These are phyloP conservation scores for Eustalomyia histrio DNA, from an alignment of 2,888 invertebrate genomes.

Conservation along the genomic window DNA sequence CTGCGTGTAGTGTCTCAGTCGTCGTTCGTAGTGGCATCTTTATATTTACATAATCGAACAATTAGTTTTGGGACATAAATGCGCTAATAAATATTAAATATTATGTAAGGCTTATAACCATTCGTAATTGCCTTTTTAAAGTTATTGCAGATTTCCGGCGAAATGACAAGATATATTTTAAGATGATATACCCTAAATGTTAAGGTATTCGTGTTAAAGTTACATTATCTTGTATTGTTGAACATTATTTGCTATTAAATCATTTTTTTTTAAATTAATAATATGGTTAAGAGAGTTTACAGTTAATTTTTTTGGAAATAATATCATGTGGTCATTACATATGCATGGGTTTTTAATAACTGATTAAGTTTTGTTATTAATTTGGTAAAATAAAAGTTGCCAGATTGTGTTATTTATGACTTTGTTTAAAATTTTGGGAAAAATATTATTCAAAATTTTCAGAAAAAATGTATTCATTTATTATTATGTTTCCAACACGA, in stretches of 20 bases:
- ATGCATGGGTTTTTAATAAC: conserved; percentile 5
- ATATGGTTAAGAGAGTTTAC: not conserved
- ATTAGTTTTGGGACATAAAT: conserved; percentile 43
- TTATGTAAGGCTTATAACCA: conserved; percentile 17
- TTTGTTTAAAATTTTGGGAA: too few relatives aligned
- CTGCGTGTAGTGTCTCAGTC: not conserved
- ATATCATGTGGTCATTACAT: conserved; percentile 5
- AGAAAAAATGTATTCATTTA: too few relatives aligned
- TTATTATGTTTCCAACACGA: too few relatives aligned
- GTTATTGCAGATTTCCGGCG: conserved; percentile 46
- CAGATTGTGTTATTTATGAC: not conserved
- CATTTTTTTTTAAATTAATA: conserved; percentile 4
- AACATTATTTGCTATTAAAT: conserved; percentile 21
- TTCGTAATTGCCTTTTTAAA: conserved; percentile 12
- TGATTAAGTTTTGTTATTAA: not conserved
- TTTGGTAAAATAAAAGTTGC: not conserved
- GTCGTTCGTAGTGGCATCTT: conserved; percentile 24
- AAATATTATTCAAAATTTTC: too few relatives aligned
- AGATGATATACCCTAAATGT: conserved; percentile 17
- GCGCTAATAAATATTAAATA: not conserved
- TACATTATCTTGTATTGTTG: not conserved
- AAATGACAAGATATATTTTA: conserved; percentile 25
- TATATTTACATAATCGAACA: conserved; percentile 60
- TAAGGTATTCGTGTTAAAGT: conserved; percentile 9
- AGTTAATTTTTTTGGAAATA: not conserved